These are phyloP conservation scores for Lasaia peninsularis DNA, from an alignment of 1,140 invertebrate species.

Conservation along the genomic window DNA sequence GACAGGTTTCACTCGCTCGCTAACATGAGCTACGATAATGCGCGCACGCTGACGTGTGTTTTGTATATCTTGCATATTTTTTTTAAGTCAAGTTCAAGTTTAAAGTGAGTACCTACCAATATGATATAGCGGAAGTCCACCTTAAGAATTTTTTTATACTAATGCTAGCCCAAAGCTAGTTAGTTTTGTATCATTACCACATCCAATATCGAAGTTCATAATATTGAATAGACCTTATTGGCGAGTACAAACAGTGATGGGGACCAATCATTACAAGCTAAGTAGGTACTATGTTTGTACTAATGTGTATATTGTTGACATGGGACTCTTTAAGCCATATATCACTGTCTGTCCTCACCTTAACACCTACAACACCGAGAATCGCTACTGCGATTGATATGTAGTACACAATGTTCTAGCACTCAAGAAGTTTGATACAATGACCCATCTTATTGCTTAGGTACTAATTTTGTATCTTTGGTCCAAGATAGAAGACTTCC, in stretches of 20 bases:
- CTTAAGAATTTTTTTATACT: too few relatives aligned
- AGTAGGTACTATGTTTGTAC: not conserved
- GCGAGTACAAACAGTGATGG: not conserved
- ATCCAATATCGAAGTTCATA: not conserved
- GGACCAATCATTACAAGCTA: not conserved
- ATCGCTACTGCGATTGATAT: constrained; percentile 40
- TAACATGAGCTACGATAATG: too few relatives aligned
- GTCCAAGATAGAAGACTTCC: constrained; percentile 12
- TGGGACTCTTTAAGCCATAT: not conserved
- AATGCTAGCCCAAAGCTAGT: too few relatives aligned
- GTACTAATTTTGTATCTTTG: constrained; percentile 10
- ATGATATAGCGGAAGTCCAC: too few relatives aligned
- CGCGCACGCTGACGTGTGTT: too few relatives aligned
- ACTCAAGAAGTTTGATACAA: constrained; percentile 26
- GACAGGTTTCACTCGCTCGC: too few relatives aligned
- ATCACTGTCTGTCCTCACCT: not conserved
- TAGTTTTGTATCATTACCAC: too few relatives aligned
- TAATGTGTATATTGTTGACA: not conserved
- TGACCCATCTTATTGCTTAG: constrained; percentile 3
- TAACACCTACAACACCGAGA: constrained; percentile 8
- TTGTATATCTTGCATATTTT: too few relatives aligned
- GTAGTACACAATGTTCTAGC: constrained; percentile 45
- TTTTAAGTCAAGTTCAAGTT: too few relatives aligned
- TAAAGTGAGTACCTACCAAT: too few relatives aligned
- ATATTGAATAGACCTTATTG: not conserved